phyloP scores from a whole-genome alignment of 2,113 vertebrate genomes.

The Okapia johnstoni region DNA sequence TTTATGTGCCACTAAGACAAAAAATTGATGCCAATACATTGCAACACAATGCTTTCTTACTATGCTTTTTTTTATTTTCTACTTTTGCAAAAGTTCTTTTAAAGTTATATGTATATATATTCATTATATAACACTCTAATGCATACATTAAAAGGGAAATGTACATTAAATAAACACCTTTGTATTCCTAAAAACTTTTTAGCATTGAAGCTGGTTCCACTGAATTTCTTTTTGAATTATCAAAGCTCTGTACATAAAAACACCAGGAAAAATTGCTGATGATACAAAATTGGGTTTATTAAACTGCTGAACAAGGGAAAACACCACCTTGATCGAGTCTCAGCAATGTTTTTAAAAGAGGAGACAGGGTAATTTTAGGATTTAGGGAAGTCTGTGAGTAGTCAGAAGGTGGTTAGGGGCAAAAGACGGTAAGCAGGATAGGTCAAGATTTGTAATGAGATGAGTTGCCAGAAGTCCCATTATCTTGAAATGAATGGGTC shows the following conservation, averaged over 20 bases:
- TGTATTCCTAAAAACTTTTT: background rate
- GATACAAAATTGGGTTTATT: background rate
- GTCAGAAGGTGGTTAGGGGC: background rate
- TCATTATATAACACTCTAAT: background rate
- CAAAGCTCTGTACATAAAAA: slow-evolving; percentile 30
- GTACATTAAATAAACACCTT: slow-evolving; percentile 7
- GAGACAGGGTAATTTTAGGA: background rate
- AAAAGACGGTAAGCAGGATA: background rate
- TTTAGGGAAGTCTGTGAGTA: background rate
- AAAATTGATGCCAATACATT: background rate
- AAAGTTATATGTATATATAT: background rate
- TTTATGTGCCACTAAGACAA: background rate
- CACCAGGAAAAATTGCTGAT: slow-evolving; percentile 43
- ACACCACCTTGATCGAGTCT: background rate
- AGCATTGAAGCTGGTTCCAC: background rate
- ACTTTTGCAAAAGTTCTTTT: slow-evolving; percentile 14
- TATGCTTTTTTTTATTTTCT: background rate
- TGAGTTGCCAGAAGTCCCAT: background rate
- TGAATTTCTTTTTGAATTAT: background rate
- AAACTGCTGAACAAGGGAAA: slow-evolving; percentile 49
- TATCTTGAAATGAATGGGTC: background rate
- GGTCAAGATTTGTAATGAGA: background rate
- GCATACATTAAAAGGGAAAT: background rate
- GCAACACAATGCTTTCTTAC: background rate
- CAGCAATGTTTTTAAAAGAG: background rate